These are phyloP conservation scores for Indri indri DNA, from an alignment of 2,113 vertebrate genomes.

Conservation along the genomic window DNA sequence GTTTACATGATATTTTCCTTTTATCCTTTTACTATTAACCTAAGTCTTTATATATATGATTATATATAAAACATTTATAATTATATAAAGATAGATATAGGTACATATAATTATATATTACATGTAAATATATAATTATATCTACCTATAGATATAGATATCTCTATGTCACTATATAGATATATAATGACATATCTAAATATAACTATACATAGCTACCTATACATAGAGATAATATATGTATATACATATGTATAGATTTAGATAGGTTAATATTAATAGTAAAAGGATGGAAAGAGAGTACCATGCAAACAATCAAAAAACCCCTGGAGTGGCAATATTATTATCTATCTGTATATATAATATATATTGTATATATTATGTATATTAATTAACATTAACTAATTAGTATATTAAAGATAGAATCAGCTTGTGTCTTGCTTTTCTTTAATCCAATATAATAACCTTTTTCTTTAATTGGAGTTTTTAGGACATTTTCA, in stretches of 20 bases:
- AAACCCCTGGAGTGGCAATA: too few species aligned
- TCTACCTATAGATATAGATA: too few species aligned
- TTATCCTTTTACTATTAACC: background rate
- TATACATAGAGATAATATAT: too few species aligned
- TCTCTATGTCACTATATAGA: background rate
- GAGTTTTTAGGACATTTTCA: background rate
- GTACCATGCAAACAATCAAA: background rate
- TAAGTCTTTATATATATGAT: background rate
- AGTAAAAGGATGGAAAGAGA: background rate
- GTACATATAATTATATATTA: too few species aligned
- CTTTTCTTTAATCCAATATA: background rate
- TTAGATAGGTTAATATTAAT: background rate
- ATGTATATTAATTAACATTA: background rate
- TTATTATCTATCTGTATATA: too few species aligned
- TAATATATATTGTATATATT: too few species aligned
- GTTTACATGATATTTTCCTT: background rate
- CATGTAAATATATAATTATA: too few species aligned
- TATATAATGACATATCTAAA: background rate
- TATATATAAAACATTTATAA: background rate
- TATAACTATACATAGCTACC: background rate
- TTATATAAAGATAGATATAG: too few species aligned
- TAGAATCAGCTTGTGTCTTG: background rate
- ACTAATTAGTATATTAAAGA: background rate
- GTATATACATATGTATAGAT: background rate
- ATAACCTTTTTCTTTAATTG: background rate